Conservation (phyloP, 2,888 invertebrate genomes). For the Philereme transversata region DNA sequence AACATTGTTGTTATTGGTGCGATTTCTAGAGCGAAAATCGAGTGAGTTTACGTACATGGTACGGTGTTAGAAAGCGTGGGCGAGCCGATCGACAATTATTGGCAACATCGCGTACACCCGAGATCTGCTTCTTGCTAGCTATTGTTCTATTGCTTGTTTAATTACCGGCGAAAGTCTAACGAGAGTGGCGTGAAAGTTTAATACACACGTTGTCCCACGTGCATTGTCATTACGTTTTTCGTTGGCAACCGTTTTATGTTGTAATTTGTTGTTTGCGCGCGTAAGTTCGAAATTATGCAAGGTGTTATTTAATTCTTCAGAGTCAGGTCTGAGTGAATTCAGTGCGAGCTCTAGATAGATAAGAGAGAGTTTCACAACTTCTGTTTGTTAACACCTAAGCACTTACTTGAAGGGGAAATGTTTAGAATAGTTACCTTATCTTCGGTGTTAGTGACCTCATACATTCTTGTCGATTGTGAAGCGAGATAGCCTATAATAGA, state of each 20-base stretch:
- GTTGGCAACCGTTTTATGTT: slow-evolving; percentile 52
- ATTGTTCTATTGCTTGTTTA: slow-evolving; percentile 78
- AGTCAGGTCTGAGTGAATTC: slow-evolving; percentile 36
- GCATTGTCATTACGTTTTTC: slow-evolving; percentile 59
- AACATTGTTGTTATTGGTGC: slow-evolving; percentile 40
- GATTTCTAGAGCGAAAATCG: slow-evolving; percentile 54
- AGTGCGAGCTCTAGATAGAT: slow-evolving; percentile 39
- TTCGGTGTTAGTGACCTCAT: slow-evolving; percentile 16
- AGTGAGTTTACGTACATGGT: slow-evolving; percentile 58
- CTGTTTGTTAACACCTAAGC: slow-evolving; percentile 28
- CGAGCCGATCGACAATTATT: slow-evolving; percentile 78
- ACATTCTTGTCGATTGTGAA: slow-evolving; percentile 30
- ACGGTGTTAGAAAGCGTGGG: slow-evolving; percentile 75
- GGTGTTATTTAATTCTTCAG: slow-evolving; percentile 40
- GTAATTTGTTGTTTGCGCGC: slow-evolving; percentile 56
- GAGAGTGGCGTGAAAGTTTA: slow-evolving; percentile 74
- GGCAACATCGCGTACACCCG: slow-evolving; percentile 68
- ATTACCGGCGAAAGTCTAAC: slow-evolving; percentile 81
- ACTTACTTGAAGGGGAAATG: slow-evolving; percentile 26
- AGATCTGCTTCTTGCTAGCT: slow-evolving; percentile 70
- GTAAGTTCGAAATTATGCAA: slow-evolving; percentile 53
- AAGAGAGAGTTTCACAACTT: slow-evolving; percentile 36
- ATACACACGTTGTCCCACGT: slow-evolving; percentile 61
- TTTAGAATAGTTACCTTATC: slow-evolving; percentile 20
- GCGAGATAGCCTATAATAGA: slow-evolving; percentile 21